Conservation (phyloP, 2,797 vertebrate genomes). For the Spondyliosoma cantharus region DNA sequence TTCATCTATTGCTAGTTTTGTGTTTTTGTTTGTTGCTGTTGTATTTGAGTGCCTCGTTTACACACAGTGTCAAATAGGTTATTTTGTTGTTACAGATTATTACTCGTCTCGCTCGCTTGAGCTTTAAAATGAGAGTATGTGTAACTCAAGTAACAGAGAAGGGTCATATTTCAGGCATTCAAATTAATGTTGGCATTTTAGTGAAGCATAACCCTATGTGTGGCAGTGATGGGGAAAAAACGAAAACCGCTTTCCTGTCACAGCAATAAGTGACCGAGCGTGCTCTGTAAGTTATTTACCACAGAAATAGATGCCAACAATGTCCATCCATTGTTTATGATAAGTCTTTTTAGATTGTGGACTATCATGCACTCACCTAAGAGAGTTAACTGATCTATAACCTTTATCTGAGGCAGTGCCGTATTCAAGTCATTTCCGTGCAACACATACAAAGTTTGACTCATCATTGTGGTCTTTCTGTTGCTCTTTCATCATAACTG, state of each 20-base stretch:
- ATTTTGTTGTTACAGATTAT: neutral
- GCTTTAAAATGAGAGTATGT: neutral
- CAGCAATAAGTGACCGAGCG: neutral
- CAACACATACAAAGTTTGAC: neutral
- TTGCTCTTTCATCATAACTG: conserved; percentile 17
- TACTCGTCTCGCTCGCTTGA: neutral
- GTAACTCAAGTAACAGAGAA: neutral
- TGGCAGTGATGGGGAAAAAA: neutral
- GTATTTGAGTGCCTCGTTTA: neutral
- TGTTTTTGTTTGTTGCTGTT: neutral
- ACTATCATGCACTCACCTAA: neutral
- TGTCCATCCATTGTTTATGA: neutral
- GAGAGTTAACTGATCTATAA: neutral
- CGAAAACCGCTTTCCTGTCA: neutral
- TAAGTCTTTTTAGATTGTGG: neutral
- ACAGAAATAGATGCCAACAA: neutral
- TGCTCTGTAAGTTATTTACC: neutral
- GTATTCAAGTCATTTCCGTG: neutral
- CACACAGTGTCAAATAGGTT: neutral
- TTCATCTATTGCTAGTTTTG: neutral
- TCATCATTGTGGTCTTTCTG: conserved; percentile 17
- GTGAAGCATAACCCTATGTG: neutral
- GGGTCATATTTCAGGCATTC: neutral
- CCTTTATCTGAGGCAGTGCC: neutral
- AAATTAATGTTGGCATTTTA: neutral